These are phyloP conservation scores for Orchestia grillus DNA, from an alignment of 1,140 invertebrate genomes.

Conservation along the genomic window DNA sequence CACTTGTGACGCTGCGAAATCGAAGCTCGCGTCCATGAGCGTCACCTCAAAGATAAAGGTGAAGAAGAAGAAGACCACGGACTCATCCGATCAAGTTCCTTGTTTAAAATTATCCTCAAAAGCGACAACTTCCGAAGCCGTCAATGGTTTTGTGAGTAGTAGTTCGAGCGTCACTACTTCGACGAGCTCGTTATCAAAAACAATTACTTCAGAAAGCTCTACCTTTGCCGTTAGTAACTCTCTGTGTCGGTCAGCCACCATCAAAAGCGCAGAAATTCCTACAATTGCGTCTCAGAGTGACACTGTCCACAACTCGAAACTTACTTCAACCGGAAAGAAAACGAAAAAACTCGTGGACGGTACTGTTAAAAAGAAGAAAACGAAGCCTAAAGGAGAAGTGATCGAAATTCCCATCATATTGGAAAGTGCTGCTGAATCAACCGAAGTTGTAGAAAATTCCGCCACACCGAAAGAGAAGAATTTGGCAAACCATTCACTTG, in stretches of 20 bases:
- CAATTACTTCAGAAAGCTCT: background rate
- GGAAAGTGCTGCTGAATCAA: background rate
- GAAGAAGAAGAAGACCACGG: background rate
- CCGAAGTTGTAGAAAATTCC: background rate
- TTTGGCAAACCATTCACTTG: background rate
- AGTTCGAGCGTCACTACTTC: background rate
- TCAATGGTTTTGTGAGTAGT: background rate
- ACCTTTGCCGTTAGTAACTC: background rate
- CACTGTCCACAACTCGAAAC: background rate
- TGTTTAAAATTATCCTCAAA: conserved; percentile 1
- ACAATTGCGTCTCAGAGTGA: background rate
- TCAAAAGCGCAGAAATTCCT: conserved; percentile 26
- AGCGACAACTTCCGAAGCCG: background rate
- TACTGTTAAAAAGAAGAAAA: conserved; percentile 27
- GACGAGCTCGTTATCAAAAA: background rate
- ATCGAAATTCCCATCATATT: conserved; percentile 34
- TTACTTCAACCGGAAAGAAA: background rate
- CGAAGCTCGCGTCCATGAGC: background rate
- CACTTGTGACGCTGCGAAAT: background rate
- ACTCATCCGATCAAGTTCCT: background rate
- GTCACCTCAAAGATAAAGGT: background rate
- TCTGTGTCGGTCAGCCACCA: conserved; percentile 15
- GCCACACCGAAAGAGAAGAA: background rate
- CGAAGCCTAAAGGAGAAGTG: background rate
- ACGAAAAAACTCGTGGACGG: background rate